These are phyloP conservation scores for Octodon degus DNA, from an alignment of 2,113 vertebrate species.

Conservation along the genomic window DNA sequence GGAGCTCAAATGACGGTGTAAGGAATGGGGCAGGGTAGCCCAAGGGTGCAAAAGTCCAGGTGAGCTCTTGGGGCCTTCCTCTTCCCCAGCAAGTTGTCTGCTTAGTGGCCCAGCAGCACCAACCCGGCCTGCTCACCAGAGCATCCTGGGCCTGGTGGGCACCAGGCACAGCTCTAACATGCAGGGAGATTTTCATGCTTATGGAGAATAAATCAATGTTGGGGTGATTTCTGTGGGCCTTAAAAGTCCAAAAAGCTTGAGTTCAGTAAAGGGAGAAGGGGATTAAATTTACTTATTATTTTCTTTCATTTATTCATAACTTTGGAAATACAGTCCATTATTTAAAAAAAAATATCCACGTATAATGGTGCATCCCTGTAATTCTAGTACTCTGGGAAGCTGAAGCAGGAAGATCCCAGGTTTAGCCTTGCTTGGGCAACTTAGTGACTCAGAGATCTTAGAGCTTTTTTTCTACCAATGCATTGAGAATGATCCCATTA, in stretches of 20 bases:
- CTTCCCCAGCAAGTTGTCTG: not conserved
- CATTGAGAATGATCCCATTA: not conserved
- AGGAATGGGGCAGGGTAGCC: not conserved
- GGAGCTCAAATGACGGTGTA: not conserved
- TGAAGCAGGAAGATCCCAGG: not conserved
- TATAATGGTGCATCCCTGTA: not conserved
- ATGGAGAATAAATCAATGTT: not conserved
- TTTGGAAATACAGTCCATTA: slow-evolving; percentile 1
- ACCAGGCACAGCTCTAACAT: not conserved
- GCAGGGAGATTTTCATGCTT: not conserved
- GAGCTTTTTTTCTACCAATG: not conserved
- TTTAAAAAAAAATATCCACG: not conserved
- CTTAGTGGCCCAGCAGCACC: not conserved
- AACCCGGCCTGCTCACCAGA: not conserved
- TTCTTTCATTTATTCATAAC: not conserved
- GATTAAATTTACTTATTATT: not conserved
- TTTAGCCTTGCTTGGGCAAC: not conserved
- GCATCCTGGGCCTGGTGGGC: not conserved
- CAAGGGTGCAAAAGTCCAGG: not conserved
- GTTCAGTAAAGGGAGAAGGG: not conserved
- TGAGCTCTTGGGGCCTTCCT: not conserved
- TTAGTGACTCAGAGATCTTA: not conserved
- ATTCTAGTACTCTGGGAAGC: not conserved
- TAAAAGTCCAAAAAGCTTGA: not conserved
- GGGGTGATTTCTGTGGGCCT: not conserved